Conservation (phyloP, 2,113 vertebrate species). For the Pandion haliaetus region DNA sequence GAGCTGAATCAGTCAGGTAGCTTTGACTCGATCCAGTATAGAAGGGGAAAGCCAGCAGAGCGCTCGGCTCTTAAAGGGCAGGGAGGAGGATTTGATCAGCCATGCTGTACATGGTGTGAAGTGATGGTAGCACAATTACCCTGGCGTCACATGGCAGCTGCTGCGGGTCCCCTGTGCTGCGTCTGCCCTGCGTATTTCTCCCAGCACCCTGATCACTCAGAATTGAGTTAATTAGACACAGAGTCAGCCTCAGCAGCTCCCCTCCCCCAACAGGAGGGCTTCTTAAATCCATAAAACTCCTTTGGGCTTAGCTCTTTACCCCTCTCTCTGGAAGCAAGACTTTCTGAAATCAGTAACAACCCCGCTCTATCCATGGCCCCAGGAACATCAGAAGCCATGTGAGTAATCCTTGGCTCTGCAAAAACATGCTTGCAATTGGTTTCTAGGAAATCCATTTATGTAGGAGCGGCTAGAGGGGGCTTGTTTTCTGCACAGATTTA, state of each 20-base stretch:
- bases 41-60: not conserved
- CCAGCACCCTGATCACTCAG: not conserved
- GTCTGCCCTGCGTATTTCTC: not conserved
- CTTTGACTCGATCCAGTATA: not conserved
- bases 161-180: not conserved
- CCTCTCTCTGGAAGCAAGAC: not conserved
- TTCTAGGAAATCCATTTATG: not conserved
- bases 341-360: not conserved
- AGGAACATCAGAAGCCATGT: not conserved
- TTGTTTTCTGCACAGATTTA: not conserved
- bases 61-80: not conserved
- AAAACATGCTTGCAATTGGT: not conserved
- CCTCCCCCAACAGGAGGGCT: not conserved
- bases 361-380: not conserved
- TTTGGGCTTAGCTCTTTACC: not conserved
- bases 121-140: not conserved
- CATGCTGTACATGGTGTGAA: accelerated
- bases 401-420: not conserved
- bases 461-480: not conserved
- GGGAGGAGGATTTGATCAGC: not conserved
- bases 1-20: not conserved
- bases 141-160: not conserved
- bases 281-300: not conserved
- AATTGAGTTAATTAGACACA: not conserved
- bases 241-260: not conserved